These are phyloP conservation scores for Hyaena hyaena DNA, from an alignment of 2,113 vertebrate species.

Conservation along the genomic window DNA sequence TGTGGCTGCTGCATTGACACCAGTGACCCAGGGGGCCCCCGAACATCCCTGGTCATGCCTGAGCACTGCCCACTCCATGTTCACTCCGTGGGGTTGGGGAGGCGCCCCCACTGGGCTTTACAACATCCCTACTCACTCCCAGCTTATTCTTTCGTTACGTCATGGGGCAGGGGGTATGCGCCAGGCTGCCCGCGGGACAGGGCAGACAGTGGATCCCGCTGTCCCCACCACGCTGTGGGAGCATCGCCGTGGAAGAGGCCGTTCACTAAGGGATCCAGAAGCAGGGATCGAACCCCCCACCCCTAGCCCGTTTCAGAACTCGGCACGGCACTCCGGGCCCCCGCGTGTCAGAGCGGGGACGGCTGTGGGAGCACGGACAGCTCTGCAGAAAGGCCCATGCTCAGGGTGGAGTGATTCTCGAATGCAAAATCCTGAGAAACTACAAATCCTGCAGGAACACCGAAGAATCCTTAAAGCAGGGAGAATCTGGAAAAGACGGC, in stretches of 20 bases:
- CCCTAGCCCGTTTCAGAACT: fast-evolving
- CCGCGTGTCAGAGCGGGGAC: fast-evolving
- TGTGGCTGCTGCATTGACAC: fast-evolving
- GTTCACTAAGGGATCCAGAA: not conserved
- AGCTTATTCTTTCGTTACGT: fast-evolving
- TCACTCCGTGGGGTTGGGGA: fast-evolving
- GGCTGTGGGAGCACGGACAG: fast-evolving
- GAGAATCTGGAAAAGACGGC: fast-evolving
- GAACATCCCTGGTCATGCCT: fast-evolving
- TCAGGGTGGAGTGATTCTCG: fast-evolving
- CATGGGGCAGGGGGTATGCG: fast-evolving
- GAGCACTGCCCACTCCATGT: fast-evolving
- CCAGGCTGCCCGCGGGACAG: fast-evolving
- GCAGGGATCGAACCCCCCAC: fast-evolving
- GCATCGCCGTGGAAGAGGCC: fast-evolving
- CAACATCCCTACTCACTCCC: fast-evolving
- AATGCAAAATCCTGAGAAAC: not conserved
- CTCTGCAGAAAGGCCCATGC: fast-evolving
- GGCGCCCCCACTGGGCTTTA: fast-evolving
- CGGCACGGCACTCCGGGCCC: fast-evolving
- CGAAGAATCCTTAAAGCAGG: not conserved
- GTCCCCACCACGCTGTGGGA: fast-evolving
- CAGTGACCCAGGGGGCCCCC: not conserved
- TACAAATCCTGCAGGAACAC: fast-evolving
- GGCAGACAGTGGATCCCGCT: fast-evolving